phyloP scores from a whole-genome alignment of 2,888 invertebrate genomes.

The Smittia sp. region DNA sequence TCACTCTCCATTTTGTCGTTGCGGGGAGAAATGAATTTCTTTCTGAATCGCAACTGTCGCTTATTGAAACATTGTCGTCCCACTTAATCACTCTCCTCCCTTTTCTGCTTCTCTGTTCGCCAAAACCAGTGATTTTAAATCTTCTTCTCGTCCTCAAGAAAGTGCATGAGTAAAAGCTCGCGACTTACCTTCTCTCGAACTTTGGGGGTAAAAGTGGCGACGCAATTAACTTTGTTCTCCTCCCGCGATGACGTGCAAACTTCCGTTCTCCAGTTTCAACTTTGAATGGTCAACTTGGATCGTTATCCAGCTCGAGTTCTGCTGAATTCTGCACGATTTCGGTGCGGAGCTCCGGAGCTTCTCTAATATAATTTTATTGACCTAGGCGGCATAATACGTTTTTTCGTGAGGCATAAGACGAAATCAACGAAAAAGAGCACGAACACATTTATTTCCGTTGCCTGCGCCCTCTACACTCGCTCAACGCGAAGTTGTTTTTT shows the following conservation, averaged over 20 bases:
- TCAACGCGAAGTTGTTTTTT: background rate
- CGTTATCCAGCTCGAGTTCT: no score
- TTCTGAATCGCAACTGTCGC: background rate
- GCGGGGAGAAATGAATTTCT: constrained; percentile 16
- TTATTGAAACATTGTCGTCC: constrained; percentile 13
- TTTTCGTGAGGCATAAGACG: constrained; percentile 40
- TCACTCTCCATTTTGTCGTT: constrained; percentile 27
- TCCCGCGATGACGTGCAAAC: no score
- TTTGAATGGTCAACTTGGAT: no score
- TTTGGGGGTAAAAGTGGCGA: no score
- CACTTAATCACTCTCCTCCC: constrained; percentile 17
- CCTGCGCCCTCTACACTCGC: constrained; percentile 24
- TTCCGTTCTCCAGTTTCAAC: no score
- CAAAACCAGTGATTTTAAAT: constrained; percentile 17
- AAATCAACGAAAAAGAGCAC: constrained; percentile 24
- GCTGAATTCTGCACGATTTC: background rate
- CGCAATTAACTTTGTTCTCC: no score
- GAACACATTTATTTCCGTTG: constrained; percentile 28
- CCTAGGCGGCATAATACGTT: constrained; percentile 40
- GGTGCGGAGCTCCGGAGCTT: background rate
- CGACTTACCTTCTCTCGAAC: constrained; percentile 18
- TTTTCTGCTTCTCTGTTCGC: background rate
- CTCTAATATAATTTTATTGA: constrained; percentile 40
- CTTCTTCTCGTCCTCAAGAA: constrained; percentile 8
- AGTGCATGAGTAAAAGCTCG: background rate